A percentile compares a stretch with the other conserved stretches of the same genome.
Conservation (phyloP, 2,888 invertebrate species). For the Drosophila algonquin region DNA sequence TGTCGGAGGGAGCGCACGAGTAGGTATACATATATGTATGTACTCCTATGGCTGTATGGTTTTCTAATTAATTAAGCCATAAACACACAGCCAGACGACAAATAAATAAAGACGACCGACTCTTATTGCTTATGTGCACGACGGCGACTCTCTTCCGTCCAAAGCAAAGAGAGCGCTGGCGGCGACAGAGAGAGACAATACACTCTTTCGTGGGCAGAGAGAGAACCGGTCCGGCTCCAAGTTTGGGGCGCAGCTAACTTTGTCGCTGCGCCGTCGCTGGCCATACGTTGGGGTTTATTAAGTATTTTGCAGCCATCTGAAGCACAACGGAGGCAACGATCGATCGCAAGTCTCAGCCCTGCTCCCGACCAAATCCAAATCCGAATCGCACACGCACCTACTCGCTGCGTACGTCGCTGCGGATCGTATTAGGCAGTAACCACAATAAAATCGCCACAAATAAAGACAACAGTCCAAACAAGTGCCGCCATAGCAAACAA, state of each 20-base stretch:
- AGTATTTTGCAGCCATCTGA: constrained; percentile 83
- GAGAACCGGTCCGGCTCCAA: constrained; percentile 66
- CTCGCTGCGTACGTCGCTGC: constrained; percentile 36
- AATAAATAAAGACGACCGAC: constrained; percentile 16
- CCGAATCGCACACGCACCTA: background rate
- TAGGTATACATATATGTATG: background rate
- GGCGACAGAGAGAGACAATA: background rate
- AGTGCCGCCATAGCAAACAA: constrained; percentile 54
- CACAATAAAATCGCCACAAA: constrained; percentile 59
- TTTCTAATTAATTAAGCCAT: constrained; percentile 75
- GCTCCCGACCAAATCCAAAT: constrained; percentile 3
- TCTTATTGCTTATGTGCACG: constrained; percentile 3
- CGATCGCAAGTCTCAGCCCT: constrained; percentile 64
- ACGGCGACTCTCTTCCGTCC: background rate
- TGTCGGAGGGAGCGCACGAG: constrained; percentile 39
- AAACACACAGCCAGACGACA: constrained; percentile 47
- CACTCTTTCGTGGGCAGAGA: constrained; percentile 12
- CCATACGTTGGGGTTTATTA: constrained; percentile 80
- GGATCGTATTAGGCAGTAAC: constrained; percentile 49
- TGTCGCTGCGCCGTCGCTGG: constrained; percentile 72
- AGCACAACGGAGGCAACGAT: constrained; percentile 81
- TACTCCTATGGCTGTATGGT: constrained; percentile 16
- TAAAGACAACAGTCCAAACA: constrained; percentile 72
- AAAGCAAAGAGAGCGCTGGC: constrained; percentile 8
- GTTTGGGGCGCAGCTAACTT: constrained; percentile 65